Evolutionary conservation across 1,140 invertebrate genomes (phyloP), one percentile per base, ranked within the genome.

Genomic region (Rhagoletis pomonella): DNA sequence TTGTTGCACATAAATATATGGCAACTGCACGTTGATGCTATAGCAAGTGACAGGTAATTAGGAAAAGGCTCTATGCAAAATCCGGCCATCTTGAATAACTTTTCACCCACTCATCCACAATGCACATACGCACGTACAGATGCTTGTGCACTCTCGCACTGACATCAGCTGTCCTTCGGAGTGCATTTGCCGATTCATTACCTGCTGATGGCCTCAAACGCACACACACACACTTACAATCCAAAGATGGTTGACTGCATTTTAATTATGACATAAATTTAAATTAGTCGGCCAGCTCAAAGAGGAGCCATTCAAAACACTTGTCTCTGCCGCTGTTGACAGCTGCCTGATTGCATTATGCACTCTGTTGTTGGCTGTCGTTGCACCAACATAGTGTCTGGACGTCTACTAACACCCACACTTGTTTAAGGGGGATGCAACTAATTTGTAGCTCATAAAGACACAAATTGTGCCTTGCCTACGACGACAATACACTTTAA

Each of bases 241-340:
- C 4, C 29, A 65, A 65, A 55, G 1, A 3, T 5, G n/a, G 73
- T 55, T 29, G 73, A 50, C 73, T 81, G 73, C 73, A 81, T 81
- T 58, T 81, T 81, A 81, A 81, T 81, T 81, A 55, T 55, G 73
- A 17, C 73, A 81, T 81, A 81, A 81, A 81, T 81, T 81, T 81
- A 81, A 81, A 81, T 81, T 81, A 81, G 73, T 55, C 73, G 14
- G 47, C 69, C 10, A 47, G 17, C 29, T 17, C 47, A 42, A n/a
- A 50, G 73, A 7, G 39, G n/a, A 50, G 44, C 7, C 10, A 17
- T 55, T 55, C 47, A 55, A 81, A 81, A 81, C 73, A 55, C 47
- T 58, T 81, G 73, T 58, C 42, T 50, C n/a, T 81, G 19, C 19
- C 73, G 73, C n/a, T 81, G 47, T 81, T 81, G 73, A 81, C 73